A percentile compares a stretch with the other conserved stretches of the same genome.
Evolutionary conservation across 30 jellyfish, hydroid and myxozoan genomes (phyloP).

Genomic region (Morbakka virulenta): DNA sequence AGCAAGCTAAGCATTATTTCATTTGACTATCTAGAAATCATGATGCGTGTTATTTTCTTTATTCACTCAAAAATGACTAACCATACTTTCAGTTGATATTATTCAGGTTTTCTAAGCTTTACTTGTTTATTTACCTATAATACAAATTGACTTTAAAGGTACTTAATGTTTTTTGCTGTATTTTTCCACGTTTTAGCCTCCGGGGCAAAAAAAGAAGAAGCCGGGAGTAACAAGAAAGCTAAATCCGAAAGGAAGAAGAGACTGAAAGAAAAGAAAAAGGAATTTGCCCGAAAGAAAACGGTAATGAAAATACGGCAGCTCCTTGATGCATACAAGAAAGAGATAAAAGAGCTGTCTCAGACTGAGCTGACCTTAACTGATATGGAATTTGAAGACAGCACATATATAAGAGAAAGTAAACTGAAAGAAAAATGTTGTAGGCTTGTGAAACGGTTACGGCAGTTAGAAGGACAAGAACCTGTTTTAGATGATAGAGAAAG

Average conservation of each 20-base stretch:
- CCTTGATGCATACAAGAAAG: constrained; percentile 45
- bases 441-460: constrained; percentile 33
- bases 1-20: too few relatives aligned
- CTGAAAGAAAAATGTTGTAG: constrained; percentile 56
- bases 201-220: too few relatives aligned
- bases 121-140: too few relatives aligned
- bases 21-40: too few relatives aligned
- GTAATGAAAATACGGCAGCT: constrained; percentile 33
- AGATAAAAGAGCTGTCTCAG: constrained; percentile 49
- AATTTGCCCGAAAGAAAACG: background rate
- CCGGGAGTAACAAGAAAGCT: too few relatives aligned
- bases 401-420: constrained; percentile 66
- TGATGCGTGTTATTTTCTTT: too few relatives aligned
- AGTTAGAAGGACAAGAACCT: constrained; percentile 50
- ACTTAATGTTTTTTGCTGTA: too few relatives aligned
- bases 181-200: too few relatives aligned
- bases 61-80: too few relatives aligned
- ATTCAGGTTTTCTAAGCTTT: too few relatives aligned
- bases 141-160: too few relatives aligned
- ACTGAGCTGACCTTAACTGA: constrained; percentile 75
- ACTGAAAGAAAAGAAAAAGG: background rate
- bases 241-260: background rate
- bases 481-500: background rate
- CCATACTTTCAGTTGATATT: too few relatives aligned
- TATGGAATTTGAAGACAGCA: constrained; percentile 76